Conservation (phyloP, 2,797 vertebrate species). For the Dicrostonyx torquatus region DNA sequence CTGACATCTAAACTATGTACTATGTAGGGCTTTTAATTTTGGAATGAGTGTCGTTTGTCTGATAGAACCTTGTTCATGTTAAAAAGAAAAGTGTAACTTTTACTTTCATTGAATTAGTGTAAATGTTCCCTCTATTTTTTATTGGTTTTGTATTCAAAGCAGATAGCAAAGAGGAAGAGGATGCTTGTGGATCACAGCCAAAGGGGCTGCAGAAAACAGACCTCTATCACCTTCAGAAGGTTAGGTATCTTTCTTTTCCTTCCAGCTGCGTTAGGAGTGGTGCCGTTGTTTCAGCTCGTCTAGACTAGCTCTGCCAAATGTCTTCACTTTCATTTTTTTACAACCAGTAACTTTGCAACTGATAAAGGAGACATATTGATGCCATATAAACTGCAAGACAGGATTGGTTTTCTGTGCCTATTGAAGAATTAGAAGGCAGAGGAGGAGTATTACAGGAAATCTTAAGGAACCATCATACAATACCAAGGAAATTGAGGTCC, state of each 20-base stretch:
- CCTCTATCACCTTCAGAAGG: slow-evolving; percentile 97
- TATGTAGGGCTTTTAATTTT: slow-evolving; percentile 44
- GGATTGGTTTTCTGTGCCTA: not conserved
- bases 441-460: not conserved
- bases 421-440: not conserved
- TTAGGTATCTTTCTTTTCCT: slow-evolving; percentile 78
- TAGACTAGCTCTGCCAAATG: slow-evolving; percentile 56
- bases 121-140: slow-evolving; percentile 61
- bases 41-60: slow-evolving; percentile 56
- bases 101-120: slow-evolving; percentile 50
- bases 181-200: slow-evolving; percentile 86
- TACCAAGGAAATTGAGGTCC: not conserved
- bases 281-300: slow-evolving; percentile 25
- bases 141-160: slow-evolving; percentile 82
- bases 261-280: slow-evolving; percentile 1
- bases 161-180: slow-evolving; percentile 84
- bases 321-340: slow-evolving; percentile 56
- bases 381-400: not conserved
- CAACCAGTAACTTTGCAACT: slow-evolving; percentile 63
- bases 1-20: slow-evolving; percentile 23
- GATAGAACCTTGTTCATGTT: not conserved
- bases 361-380: slow-evolving; percentile 59
- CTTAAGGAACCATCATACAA: not conserved
- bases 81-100: not conserved
- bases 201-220: slow-evolving; percentile 94